These are phyloP conservation scores for Enteromius treurensis DNA, from an alignment of 2,797 vertebrate genomes.

Conservation along the genomic window DNA sequence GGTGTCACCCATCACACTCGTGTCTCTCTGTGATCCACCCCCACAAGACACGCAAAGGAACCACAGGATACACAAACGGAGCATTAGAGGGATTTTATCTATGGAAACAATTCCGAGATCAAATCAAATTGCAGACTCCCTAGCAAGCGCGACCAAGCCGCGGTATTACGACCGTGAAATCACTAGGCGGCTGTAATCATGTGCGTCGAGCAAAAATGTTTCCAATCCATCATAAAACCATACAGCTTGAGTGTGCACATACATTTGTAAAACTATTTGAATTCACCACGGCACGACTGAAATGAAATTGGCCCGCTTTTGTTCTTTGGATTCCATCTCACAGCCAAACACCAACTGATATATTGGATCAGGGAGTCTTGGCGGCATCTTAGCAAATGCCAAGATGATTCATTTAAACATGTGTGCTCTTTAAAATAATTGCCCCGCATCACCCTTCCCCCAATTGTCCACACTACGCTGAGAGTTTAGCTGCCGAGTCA, in stretches of 20 bases:
- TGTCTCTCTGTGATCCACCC: constrained; percentile 25
- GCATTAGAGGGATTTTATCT: constrained; percentile 20
- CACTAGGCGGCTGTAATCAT: constrained; percentile 48
- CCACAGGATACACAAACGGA: constrained; percentile 34
- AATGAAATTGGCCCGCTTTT: constrained; percentile 43
- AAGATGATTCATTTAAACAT: constrained; percentile 50
- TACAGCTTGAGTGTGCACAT: constrained; percentile 69
- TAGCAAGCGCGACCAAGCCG: constrained; percentile 10
- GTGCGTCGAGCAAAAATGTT: constrained; percentile 53
- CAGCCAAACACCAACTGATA: constrained; percentile 44
- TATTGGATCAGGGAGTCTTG: constrained; percentile 31
- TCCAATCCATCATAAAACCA: constrained; percentile 64
- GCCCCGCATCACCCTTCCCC: constrained; percentile 57
- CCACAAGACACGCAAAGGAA: neutral
- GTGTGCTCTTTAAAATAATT: constrained; percentile 59
- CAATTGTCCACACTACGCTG: constrained; percentile 61
- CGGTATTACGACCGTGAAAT: constrained; percentile 46
- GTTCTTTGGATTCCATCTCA: constrained; percentile 40
- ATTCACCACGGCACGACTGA: constrained; percentile 37
- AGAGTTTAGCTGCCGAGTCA: constrained; percentile 68
- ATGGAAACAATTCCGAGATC: constrained; percentile 11
- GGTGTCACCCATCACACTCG: constrained; percentile 35
- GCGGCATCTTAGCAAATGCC: constrained; percentile 36
- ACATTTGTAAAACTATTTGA: constrained; percentile 70
- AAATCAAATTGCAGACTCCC: constrained; percentile 46